phyloP scores from a whole-genome alignment of 1,140 invertebrate species.

The Hyphantria cunea region DNA sequence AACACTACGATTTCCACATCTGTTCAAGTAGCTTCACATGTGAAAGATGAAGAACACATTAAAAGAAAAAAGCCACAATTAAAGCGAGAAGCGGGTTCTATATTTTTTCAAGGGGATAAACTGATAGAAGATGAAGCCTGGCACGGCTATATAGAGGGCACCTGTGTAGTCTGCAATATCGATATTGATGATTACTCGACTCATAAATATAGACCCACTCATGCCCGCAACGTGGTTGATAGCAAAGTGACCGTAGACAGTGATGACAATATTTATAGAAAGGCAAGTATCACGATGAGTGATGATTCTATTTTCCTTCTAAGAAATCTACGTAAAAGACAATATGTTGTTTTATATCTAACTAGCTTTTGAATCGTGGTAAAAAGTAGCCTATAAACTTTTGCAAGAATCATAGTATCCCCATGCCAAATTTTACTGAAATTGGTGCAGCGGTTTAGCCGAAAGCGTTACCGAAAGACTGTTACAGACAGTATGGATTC shows the following conservation, averaged over 20 bases:
- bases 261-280: constrained; percentile 1
- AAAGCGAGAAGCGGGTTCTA: background rate
- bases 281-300: background rate
- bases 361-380: too few species aligned
- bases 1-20: background rate
- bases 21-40: constrained; percentile 1
- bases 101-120: background rate
- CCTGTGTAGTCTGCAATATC: constrained; percentile 1
- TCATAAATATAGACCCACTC: background rate
- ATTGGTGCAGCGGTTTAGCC: too few species aligned
- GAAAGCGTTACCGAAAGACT: too few species aligned
- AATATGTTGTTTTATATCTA: too few species aligned
- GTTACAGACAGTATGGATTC: too few species aligned
- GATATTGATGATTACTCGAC: background rate
- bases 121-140: constrained; percentile 7
- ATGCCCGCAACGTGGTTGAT: constrained; percentile 5
- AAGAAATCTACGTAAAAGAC: too few species aligned
- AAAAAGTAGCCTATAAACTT: too few species aligned
- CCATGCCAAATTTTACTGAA: too few species aligned
- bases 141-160: constrained; percentile 7
- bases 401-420: too few species aligned
- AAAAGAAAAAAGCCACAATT: background rate
- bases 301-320: too few species aligned
- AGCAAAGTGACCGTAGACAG: background rate
- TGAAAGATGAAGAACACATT: background rate